These are phyloP conservation scores for Hypothenemus hampei DNA, from an alignment of 1,140 invertebrate species.

Conservation along the genomic window DNA sequence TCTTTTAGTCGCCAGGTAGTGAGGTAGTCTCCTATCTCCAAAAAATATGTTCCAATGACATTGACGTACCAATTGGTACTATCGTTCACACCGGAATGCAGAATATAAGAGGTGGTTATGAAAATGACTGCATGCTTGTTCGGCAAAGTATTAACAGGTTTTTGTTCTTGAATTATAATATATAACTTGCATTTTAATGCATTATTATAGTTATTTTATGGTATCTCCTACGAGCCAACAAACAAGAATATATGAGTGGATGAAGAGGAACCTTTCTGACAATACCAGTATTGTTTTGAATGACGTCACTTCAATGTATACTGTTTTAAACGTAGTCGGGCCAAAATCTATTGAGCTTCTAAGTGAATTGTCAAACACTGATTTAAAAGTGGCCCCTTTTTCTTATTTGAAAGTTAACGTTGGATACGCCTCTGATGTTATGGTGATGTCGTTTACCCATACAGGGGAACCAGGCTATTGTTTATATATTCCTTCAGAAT, in stretches of 20 bases:
- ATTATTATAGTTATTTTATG: conserved; percentile 63
- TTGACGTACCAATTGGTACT: conserved; percentile 65
- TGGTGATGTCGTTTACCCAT: conserved; percentile 76
- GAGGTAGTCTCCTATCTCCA: conserved; percentile 69
- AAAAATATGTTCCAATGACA: conserved; percentile 71
- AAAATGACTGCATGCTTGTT: conserved; percentile 76
- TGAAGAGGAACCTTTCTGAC: conserved; percentile 60
- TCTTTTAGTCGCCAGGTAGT: conserved; percentile 50
- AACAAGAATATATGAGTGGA: conserved; percentile 69
- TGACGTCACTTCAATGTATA: conserved; percentile 79
- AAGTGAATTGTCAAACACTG: conserved; percentile 68
- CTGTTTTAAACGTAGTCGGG: conserved; percentile 79
- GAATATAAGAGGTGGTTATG: conserved; percentile 72
- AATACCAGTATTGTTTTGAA: conserved; percentile 62
- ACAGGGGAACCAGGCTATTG: conserved; percentile 81
- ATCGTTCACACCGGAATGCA: conserved; percentile 81
- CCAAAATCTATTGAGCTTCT: conserved; percentile 69
- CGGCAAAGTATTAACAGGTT: conserved; percentile 63
- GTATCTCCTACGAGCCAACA: conserved; percentile 82
- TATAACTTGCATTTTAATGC: neutral
- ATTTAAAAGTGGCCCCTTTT: conserved; percentile 66
- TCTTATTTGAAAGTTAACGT: conserved; percentile 72
- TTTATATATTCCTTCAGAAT: conserved; percentile 73
- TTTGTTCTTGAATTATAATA: neutral
- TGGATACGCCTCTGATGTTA: conserved; percentile 70